Evolutionary conservation across 2,797 vertebrate species (phyloP).

Genomic region (Helicolenus hilgendorfi): DNA sequence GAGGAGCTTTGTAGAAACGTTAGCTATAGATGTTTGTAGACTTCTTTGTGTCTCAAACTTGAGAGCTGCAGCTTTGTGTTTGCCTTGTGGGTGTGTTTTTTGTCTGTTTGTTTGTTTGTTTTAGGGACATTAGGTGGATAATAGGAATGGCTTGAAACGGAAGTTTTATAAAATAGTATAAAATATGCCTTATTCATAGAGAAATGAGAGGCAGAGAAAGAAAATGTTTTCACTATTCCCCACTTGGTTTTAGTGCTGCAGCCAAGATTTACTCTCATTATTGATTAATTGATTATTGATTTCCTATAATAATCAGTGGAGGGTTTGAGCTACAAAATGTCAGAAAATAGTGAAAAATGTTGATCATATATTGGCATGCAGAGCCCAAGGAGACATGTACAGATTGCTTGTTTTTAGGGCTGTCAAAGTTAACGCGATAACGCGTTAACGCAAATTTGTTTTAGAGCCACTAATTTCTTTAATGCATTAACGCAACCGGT

Average conservation of each 20-base stretch:
- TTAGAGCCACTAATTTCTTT: no score
- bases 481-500: no score
- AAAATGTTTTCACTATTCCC: not conserved
- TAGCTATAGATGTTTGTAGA: not conserved
- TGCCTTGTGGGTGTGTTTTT: not conserved
- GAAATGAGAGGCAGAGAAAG: not conserved
- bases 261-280: not conserved
- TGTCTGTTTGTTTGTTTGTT: not conserved
- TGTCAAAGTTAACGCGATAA: no score
- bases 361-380: not conserved
- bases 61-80: not conserved
- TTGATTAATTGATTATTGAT: not conserved
- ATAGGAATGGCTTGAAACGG: not conserved
- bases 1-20: not conserved
- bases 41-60: not conserved
- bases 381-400: not conserved
- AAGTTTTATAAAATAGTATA: not conserved
- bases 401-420: not conserved
- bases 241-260: not conserved
- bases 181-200: not conserved
- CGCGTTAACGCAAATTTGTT: no score
- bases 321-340: not conserved
- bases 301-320: not conserved
- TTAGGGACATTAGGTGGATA: not conserved
- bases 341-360: not conserved